Evolutionary conservation across 2,888 invertebrate species (phyloP), one percentile per base, ranked within the genome.

Genomic region (Mantis religiosa): DNA sequence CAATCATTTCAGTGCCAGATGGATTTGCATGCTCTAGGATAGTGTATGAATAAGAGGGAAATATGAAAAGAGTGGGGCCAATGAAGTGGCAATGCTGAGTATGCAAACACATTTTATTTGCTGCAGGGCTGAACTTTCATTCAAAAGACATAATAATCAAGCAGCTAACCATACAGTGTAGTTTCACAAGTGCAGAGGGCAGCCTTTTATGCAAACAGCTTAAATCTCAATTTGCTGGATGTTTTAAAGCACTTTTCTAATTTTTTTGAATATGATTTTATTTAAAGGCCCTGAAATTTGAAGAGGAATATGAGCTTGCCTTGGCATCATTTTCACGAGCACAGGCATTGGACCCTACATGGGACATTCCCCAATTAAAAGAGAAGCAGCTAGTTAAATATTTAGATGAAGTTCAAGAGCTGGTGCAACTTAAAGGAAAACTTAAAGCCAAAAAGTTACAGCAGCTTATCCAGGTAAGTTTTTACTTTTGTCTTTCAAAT

Each of bases 221-320:
- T 41, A 41, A 12, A 41, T 41, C 12, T 12, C 6, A 41, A 12
- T 41, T 12, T 12, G 12, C 41, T 41, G 83, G 25, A n/a, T 83
- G 14, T 25, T 83, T 83, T 83, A 41, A 12, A 41, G 41, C 12
- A 12, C 1, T 41, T 41, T 85, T n/a, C 14, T 28, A 3, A 1
- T 47, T 27, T 30, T 41, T 7, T 25, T 47, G 54, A 20, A 34
- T 34, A 71, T 85, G n/a, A 28, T 71, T n/a, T 30, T 86, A 41
- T 71, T 90, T 90, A 86, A 92, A 97, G 97, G 96, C 96, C 0
- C 93, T 96, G 87, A 96, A 96, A 92, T 97, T 97, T 92, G 96
- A 97, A 92, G 97, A 98, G 93, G 95, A 96, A 89, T 98, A 96
- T 92, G 94, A 95, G 89, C 93, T 95, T 91, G 97, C 97, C 0